A percentile compares a stretch with the other conserved stretches of the same genome.
Conservation (phyloP, 2,113 vertebrate species). For the Trematomus loennbergii region DNA sequence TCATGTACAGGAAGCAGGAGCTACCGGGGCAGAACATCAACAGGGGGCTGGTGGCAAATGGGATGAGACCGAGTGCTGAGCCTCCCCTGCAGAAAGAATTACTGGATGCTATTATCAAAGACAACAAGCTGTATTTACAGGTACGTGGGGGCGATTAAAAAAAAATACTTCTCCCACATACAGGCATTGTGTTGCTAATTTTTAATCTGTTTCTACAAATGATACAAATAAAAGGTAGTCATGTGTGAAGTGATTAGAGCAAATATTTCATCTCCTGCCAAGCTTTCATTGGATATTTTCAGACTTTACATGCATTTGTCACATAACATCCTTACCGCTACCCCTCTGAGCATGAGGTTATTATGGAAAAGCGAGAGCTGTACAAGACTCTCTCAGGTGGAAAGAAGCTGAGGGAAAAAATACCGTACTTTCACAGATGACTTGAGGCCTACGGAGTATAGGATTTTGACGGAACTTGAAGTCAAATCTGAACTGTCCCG, state of each 20-base stretch:
- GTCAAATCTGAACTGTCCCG: conserved; percentile 49
- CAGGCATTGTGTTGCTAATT: background rate
- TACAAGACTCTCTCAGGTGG: conserved; percentile 30
- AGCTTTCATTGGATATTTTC: conserved; percentile 18
- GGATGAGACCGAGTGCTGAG: conserved; percentile 89
- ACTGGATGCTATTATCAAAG: conserved; percentile 97
- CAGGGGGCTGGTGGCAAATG: conserved; percentile 71
- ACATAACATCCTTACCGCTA: conserved; percentile 5
- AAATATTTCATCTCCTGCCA: conserved; percentile 21
- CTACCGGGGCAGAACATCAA: conserved; percentile 68
- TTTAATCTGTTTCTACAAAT: background rate
- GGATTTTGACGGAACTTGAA: conserved; percentile 29
- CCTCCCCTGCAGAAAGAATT: conserved; percentile 98
- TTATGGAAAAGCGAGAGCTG: conserved; percentile 14
- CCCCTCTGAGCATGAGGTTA: conserved; percentile 8
- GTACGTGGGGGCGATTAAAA: conserved; percentile 77
- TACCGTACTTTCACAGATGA: conserved; percentile 4
- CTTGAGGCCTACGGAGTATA: conserved; percentile 16
- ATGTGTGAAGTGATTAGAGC: conserved; percentile 11
- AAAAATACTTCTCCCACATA: background rate
- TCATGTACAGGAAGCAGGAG: conserved; percentile 95
- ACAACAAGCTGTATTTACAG: conserved; percentile 98
- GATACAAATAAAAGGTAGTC: background rate
- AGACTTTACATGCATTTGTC: conserved; percentile 15
- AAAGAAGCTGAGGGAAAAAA: conserved; percentile 37